These are phyloP conservation scores for Eremobia ochroleuca DNA, from an alignment of 2,888 invertebrate genomes.

Conservation along the genomic window DNA sequence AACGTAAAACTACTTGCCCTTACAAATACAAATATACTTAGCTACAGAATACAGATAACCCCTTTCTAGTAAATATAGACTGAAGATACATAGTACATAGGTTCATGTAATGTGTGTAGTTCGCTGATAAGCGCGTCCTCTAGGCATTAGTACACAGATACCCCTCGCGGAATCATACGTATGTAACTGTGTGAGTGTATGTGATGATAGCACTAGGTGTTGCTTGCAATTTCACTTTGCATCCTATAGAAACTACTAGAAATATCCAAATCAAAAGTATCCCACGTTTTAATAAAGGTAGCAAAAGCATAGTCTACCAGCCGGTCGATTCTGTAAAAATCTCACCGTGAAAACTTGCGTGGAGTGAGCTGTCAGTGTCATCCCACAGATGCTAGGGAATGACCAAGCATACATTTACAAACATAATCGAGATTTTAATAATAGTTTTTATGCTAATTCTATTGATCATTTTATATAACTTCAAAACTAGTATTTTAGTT, in stretches of 20 bases:
- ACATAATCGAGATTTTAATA: too few relatives aligned
- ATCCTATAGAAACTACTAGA: neutral
- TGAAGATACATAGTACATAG: slow-evolving; percentile 8
- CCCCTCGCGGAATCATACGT: neutral
- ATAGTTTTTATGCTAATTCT: too few relatives aligned
- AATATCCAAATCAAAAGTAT: neutral
- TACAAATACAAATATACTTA: slow-evolving; percentile 1
- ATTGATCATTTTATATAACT: too few relatives aligned
- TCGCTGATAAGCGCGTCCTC: slow-evolving; percentile 35
- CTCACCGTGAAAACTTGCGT: too few relatives aligned
- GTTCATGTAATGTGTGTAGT: slow-evolving; percentile 33
- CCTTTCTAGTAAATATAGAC: slow-evolving; percentile 28
- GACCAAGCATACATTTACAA: too few relatives aligned
- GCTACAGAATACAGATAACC: slow-evolving; percentile 24
- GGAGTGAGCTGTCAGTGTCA: too few relatives aligned
- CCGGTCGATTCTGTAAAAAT: too few relatives aligned
- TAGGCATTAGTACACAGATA: slow-evolving; percentile 5
- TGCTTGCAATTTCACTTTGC: neutral
- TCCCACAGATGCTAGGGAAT: too few relatives aligned
- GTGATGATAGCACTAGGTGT: neutral
- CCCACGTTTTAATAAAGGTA: neutral
- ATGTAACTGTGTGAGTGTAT: neutral
- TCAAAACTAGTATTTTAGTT: too few relatives aligned
- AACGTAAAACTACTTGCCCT: slow-evolving; percentile 10
- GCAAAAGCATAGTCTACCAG: neutral